Evolutionary conservation across 2,113 vertebrate species (phyloP).

Genomic region (Ploceus nigricollis): DNA sequence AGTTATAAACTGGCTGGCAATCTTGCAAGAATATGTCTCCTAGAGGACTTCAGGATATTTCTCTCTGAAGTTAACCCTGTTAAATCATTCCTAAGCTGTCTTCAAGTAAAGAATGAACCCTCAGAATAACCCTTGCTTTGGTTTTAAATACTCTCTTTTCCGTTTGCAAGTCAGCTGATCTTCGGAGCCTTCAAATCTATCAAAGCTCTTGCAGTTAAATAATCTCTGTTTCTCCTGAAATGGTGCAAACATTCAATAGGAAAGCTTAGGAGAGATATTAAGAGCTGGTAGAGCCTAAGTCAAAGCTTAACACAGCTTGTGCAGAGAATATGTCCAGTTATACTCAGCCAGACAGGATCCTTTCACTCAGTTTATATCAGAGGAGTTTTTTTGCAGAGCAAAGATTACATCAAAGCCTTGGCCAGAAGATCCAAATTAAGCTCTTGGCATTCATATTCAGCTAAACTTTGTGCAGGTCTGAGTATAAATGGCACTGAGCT

Average conservation of each 20-base stretch:
- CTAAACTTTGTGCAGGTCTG: background rate
- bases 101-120: conserved; percentile 37
- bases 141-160: conserved; percentile 13
- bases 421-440: background rate
- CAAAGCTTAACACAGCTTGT: background rate
- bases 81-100: conserved; percentile 58
- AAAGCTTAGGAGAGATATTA: background rate
- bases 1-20: conserved; percentile 56
- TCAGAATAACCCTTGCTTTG: conserved; percentile 19
- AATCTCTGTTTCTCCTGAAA: background rate
- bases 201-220: conserved; percentile 3
- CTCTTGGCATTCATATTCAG: background rate
- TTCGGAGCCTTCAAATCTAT: background rate
- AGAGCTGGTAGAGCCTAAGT: background rate
- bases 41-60: conserved; percentile 49
- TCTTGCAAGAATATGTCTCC: conserved; percentile 52
- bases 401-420: background rate
- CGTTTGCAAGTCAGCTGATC: background rate
- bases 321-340: background rate
- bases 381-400: background rate
- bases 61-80: conserved; percentile 48
- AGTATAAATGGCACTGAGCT: background rate
- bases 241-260: background rate
- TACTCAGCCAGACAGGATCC: background rate
- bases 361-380: background rate